These are phyloP conservation scores for Stegophylla sp. DNA, from an alignment of 2,888 invertebrate species.

Conservation along the genomic window DNA sequence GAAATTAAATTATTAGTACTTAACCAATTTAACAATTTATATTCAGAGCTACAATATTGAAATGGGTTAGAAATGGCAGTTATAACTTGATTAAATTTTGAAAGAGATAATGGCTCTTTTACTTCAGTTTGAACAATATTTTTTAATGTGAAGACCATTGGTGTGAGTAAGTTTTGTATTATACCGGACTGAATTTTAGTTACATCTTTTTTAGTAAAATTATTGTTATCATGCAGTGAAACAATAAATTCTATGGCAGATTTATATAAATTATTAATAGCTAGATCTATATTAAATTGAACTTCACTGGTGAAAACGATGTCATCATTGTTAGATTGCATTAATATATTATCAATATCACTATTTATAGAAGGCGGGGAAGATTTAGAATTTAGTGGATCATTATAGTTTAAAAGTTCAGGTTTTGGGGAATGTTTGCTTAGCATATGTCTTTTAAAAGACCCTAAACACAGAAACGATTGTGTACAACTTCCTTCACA, in stretches of 20 bases:
- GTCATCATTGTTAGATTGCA: neutral
- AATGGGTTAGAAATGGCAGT: neutral
- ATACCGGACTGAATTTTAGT: neutral
- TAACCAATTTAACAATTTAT: neutral
- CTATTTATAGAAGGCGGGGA: too few species aligned
- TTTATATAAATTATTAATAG: neutral
- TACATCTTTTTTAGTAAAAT: neutral
- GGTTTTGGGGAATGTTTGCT: too few species aligned
- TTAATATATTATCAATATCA: neutral
- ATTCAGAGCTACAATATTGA: neutral
- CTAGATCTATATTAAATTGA: neutral
- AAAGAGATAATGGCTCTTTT: neutral
- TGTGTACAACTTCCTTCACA: neutral
- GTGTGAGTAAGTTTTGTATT: neutral
- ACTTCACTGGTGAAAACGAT: neutral
- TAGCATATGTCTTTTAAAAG: too few species aligned
- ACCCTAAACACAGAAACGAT: neutral
- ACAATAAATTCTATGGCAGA: conserved; percentile 8
- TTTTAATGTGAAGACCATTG: neutral
- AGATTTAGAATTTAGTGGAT: too few species aligned
- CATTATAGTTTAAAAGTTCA: too few species aligned
- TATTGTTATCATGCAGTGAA: neutral
- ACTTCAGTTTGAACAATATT: neutral
- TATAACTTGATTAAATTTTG: neutral
- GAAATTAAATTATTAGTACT: neutral